Conservation (phyloP, 92 coral and sea anemone species). For the Micromussa lordhowensis region DNA sequence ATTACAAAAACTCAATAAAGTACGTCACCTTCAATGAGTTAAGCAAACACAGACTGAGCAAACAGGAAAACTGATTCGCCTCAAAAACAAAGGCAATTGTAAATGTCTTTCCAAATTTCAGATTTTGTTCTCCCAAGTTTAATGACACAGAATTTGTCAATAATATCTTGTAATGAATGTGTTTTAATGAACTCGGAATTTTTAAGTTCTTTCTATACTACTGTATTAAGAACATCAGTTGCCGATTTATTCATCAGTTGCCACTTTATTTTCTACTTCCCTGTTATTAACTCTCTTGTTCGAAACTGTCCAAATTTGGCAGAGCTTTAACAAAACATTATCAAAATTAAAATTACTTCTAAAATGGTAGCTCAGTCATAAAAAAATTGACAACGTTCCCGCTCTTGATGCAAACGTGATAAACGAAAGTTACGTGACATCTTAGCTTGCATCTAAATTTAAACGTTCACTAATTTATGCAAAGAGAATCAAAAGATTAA, state of each 20-base stretch:
- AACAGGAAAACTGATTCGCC: background rate
- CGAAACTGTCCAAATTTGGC: background rate
- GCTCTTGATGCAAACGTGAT: background rate
- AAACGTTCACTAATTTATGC: background rate
- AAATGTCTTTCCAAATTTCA: background rate
- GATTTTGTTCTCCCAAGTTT: background rate
- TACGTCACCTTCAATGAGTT: background rate
- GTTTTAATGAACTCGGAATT: background rate
- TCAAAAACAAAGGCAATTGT: background rate
- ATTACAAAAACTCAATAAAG: background rate
- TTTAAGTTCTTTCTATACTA: background rate
- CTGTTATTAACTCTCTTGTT: background rate
- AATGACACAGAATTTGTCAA: background rate
- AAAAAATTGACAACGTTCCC: background rate
- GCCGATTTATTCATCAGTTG: background rate
- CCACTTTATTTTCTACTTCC: background rate
- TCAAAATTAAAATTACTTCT: background rate
- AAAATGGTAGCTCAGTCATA: background rate
- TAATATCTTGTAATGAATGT: no score
- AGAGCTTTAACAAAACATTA: background rate
- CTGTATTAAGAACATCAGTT: background rate
- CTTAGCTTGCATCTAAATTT: background rate
- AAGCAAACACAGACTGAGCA: background rate
- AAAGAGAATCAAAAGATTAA: background rate
- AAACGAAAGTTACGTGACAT: background rate